Base-by-base conservation (phyloP, 2,113 vertebrate genomes). In the Leptocoma aspasia region DNA sequence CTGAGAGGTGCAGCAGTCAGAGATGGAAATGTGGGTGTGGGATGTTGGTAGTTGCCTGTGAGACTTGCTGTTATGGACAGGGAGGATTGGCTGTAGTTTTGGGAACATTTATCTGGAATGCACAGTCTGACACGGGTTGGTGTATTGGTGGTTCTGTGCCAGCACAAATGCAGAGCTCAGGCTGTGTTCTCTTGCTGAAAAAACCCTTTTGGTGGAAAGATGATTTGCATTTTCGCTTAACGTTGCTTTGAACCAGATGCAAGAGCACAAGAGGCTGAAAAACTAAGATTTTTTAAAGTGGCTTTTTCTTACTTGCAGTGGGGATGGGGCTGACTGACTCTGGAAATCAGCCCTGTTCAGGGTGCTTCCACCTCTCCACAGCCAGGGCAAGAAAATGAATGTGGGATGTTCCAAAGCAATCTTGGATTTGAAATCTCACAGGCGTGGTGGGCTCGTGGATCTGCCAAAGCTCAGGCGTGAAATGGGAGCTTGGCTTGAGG, bases 311-410 rank as follows among this genome's bases (percentile, higher is more conserved):
- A 5, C 10, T 82, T 76, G 16, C 17, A 23, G 6, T 27, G 21
- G 19, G 13, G 13, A 10, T 52, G 33, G 33, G 35, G 31, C 39
- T 73, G 82, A n/a, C 5, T n/a, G 5, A 3, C 0, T 0, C 24
- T 42, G 3, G 66, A 77, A 63, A 23, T 30, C 52, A n/a, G 16
- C 23, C 3, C 35, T 66, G 31, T 19, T 75, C 41, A 12, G 10
- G 28, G 35, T 54, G 23, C 27, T 47, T 45, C 19, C 10, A 72
- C 10, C 53, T 86, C 16, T 52, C 41, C 10, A 6, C 13, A 9
- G 5, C 27, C 24, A 41, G 26, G 27, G 68, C 45, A 68, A 14
- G 16, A 60, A 33, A 33, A 80, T 15, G 14, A 17, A 6, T 4
- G 8, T 13, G 79, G 35, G 19, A 4, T 42, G 31, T 5, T 86